phyloP scores from a whole-genome alignment of 2,888 invertebrate species.

The Phyllotreta striolata region DNA sequence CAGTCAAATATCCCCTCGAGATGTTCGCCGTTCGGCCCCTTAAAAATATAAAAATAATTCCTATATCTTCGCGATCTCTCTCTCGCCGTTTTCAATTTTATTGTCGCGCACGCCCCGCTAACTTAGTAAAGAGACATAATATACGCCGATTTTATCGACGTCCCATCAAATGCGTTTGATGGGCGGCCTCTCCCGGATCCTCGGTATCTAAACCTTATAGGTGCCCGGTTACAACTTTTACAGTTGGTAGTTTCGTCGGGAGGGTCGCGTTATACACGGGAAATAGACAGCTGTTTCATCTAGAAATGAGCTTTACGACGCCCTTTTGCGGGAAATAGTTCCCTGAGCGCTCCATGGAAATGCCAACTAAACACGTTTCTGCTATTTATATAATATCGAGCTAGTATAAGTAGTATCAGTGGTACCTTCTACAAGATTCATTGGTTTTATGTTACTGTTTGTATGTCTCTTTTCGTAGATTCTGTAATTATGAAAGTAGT shows the following conservation, averaged over 20 bases:
- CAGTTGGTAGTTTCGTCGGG: conserved; percentile 29
- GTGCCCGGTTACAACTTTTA: conserved; percentile 27
- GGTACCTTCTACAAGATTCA: no score
- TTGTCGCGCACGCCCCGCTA: no score
- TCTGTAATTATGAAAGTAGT: no score
- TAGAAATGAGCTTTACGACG: conserved; percentile 34
- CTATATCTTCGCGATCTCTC: background rate
- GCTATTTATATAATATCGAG: no score
- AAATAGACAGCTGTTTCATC: conserved; percentile 33
- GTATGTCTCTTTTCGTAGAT: no score
- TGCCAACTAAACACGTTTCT: background rate
- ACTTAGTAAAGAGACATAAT: no score
- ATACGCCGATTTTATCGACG: no score
- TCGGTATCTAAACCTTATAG: background rate
- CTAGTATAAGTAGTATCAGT: no score
- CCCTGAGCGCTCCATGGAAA: conserved; percentile 4
- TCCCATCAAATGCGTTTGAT: background rate
- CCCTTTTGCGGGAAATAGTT: conserved; percentile 22
- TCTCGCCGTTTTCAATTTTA: no score
- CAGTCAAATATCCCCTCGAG: background rate
- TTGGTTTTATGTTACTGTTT: no score
- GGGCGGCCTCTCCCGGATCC: conserved; percentile 7
- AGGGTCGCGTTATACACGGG: conserved; percentile 23
- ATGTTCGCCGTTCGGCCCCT: background rate
- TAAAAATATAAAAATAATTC: background rate